phyloP scores from a whole-genome alignment of 2,113 vertebrate species.

The Engystomops pustulosus region DNA sequence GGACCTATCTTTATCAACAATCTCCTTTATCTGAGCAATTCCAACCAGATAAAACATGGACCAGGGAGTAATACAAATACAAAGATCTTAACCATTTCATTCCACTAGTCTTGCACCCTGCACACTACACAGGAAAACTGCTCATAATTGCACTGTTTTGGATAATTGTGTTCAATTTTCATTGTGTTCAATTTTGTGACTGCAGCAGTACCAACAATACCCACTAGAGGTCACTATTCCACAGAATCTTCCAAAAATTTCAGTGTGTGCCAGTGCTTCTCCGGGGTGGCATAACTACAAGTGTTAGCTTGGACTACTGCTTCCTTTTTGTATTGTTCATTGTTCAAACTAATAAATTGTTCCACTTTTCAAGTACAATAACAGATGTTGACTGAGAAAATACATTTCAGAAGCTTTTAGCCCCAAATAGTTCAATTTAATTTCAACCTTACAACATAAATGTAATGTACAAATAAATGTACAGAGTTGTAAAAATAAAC shows the following conservation, averaged over 20 bases:
- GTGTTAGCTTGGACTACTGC: background rate
- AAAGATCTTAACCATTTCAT: background rate
- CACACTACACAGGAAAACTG: background rate
- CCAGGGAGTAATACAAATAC: background rate
- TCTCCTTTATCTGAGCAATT: background rate
- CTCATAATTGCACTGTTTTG: too few relatives aligned
- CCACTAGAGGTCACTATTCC: constrained; percentile 47
- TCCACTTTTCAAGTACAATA: background rate
- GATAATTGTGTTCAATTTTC: too few relatives aligned
- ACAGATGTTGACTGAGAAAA: background rate
- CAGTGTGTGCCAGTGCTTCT: background rate
- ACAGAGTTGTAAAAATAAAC: too few relatives aligned
- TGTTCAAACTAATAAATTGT: background rate
- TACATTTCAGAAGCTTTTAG: background rate
- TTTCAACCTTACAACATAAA: too few relatives aligned
- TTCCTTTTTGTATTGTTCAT: background rate
- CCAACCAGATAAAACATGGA: background rate
- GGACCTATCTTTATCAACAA: background rate
- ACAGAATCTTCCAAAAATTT: background rate
- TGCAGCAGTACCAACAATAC: background rate
- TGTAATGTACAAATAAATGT: too few relatives aligned
- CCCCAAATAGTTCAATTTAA: too few relatives aligned
- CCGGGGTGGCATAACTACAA: background rate
- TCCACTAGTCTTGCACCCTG: too few relatives aligned
- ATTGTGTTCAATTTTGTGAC: too few relatives aligned